Percentiles rank a stretch among this genome's conserved stretches.
phyloP scores from a whole-genome alignment of 2,888 invertebrate genomes.

The Macrosoma leucophasiata region DNA sequence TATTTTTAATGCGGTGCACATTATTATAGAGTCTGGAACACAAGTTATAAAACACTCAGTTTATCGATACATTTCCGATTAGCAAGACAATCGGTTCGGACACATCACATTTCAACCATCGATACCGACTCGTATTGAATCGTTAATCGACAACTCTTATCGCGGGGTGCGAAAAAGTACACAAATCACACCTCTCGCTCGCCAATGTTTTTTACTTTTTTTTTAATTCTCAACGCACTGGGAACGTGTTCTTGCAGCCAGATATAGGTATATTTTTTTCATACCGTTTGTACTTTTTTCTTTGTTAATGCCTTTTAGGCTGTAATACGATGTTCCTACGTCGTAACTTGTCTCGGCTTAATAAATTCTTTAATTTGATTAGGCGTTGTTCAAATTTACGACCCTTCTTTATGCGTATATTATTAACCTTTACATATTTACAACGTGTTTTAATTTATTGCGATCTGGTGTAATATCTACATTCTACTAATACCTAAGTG shows the following conservation, averaged over 20 bases:
- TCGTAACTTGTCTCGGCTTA: constrained; percentile 8
- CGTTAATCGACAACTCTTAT: constrained; percentile 55
- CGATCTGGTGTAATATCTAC: no score
- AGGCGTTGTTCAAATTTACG: no score
- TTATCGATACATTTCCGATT: constrained; percentile 8
- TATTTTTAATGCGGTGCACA: no score
- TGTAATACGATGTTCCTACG: constrained; percentile 30
- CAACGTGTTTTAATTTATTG: no score
- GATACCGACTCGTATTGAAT: constrained; percentile 49
- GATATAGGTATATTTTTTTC: constrained; percentile 34
- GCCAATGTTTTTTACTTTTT: constrained; percentile 36
- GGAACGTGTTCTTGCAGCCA: constrained; percentile 52
- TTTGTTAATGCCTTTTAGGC: constrained; percentile 47
- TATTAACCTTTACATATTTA: no score
- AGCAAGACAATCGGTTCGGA: constrained; percentile 3
- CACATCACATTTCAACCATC: constrained; percentile 30
- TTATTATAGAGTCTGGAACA: no score
- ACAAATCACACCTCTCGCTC: constrained; percentile 67
- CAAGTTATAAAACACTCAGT: constrained; percentile 8
- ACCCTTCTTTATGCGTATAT: no score
- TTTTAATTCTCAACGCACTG: constrained; percentile 38
- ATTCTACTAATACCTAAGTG: no score
- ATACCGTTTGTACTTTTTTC: constrained; percentile 36
- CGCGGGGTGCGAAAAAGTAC: constrained; percentile 59
- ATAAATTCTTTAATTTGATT: constrained; percentile 5